These are phyloP conservation scores for Carollia perspicillata DNA, from an alignment of 2,113 vertebrate species.

Conservation along the genomic window DNA sequence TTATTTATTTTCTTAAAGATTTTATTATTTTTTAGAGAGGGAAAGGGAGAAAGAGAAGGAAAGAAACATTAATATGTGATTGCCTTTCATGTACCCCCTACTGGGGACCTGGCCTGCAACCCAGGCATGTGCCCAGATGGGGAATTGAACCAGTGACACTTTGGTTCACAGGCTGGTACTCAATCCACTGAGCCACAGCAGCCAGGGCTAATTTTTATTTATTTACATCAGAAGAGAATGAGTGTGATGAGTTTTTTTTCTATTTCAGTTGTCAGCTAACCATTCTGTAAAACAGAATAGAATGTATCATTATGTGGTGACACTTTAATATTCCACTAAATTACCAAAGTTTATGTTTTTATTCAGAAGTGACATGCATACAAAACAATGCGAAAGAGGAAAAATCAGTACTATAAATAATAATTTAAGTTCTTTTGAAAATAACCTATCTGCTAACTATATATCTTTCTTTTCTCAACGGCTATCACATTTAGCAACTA, in stretches of 20 bases:
- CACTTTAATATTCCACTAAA: conserved; percentile 21
- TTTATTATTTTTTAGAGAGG: too few relatives aligned
- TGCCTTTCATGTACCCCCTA: too few relatives aligned
- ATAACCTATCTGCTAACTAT: neutral
- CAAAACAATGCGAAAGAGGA: conserved; percentile 50
- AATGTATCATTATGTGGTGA: neutral
- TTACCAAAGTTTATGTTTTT: conserved; percentile 22
- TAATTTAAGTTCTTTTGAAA: conserved; percentile 48
- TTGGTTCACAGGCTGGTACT: too few relatives aligned
- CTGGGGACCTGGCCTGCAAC: too few relatives aligned
- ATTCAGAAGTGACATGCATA: conserved; percentile 32
- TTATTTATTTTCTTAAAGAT: too few relatives aligned
- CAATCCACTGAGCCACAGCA: too few relatives aligned
- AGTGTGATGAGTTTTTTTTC: neutral
- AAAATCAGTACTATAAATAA: conserved; percentile 52
- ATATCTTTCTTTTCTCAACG: conserved; percentile 50
- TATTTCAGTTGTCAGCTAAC: conserved; percentile 29
- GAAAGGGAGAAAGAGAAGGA: too few relatives aligned
- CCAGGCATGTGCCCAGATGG: too few relatives aligned
- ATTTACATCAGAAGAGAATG: neutral
- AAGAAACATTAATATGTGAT: too few relatives aligned
- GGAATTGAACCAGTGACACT: too few relatives aligned
- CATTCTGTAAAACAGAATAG: neutral
- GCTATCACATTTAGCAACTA: conserved; percentile 14
- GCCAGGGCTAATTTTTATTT: conserved; percentile 6